Conservation (phyloP, 2,888 invertebrate genomes). For the Tenthredo notha region DNA sequence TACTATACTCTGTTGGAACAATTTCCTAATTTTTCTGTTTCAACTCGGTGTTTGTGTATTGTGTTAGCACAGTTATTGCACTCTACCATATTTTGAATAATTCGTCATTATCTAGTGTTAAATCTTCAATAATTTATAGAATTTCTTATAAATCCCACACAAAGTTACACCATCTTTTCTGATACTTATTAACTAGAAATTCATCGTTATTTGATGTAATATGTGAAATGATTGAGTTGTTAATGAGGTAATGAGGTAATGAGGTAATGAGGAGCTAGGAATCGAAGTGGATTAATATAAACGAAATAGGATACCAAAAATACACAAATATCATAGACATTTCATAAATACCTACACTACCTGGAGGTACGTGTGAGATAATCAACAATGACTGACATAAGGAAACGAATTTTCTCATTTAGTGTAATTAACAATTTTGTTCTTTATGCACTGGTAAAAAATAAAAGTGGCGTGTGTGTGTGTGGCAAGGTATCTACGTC, state of each 20-base stretch:
- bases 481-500: constrained; percentile 27
- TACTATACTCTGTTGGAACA: constrained; percentile 10
- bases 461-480: constrained; percentile 25
- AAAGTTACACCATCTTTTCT: not conserved
- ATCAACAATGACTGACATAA: constrained; percentile 18
- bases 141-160: not conserved
- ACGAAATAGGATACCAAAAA: constrained; percentile 15
- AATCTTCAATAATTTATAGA: not conserved
- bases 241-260: not conserved
- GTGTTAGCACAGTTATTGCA: not conserved
- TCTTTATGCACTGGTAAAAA: not conserved
- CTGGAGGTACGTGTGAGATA: not conserved
- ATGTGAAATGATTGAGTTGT: not conserved
- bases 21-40: constrained; percentile 21
- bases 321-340: constrained; percentile 3
- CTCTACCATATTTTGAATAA: not conserved
- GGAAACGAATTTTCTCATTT: constrained; percentile 21
- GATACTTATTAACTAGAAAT: not conserved
- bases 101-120: not conserved
- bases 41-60: not conserved
- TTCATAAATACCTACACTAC: not conserved
- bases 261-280: not conserved
- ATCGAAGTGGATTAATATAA: not conserved
- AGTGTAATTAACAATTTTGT: constrained; percentile 6
- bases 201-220: not conserved